Percentiles rank a stretch among this genome's conserved stretches.
Evolutionary conservation across 1,140 invertebrate genomes (phyloP).

Genomic region (Drosophila asahinai): DNA sequence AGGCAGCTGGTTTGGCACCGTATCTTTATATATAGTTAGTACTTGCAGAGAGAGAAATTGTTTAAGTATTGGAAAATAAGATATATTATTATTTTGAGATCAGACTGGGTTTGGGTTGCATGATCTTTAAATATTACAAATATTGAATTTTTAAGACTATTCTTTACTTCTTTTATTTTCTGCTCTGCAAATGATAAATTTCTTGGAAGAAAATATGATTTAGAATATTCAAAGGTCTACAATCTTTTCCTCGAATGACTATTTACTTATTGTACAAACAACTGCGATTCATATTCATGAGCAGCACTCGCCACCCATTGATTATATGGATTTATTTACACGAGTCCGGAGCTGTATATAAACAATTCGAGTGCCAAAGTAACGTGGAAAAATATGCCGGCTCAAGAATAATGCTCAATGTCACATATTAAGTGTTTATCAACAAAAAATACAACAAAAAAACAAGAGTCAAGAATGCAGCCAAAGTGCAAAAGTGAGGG

Average conservation of each 20-base stretch:
- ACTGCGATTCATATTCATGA: slow-evolving; percentile 66
- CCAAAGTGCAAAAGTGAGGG: slow-evolving; percentile 21
- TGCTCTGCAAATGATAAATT: neutral
- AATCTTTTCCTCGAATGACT: neutral
- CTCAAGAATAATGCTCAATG: slow-evolving; percentile 33
- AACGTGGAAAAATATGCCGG: slow-evolving; percentile 37
- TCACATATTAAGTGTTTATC: slow-evolving; percentile 59
- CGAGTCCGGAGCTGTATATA: slow-evolving; percentile 23
- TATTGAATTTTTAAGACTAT: too few species aligned
- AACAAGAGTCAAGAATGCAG: slow-evolving; percentile 60
- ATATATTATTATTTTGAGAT: too few species aligned
- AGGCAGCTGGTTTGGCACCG: slow-evolving; percentile 20
- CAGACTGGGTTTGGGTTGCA: too few species aligned
- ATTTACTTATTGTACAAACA: slow-evolving; percentile 7
- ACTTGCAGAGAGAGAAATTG: slow-evolving; percentile 5
- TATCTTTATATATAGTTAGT: slow-evolving; percentile 20
- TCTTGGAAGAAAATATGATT: slow-evolving; percentile 1
- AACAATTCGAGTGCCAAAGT: slow-evolving; percentile 49
- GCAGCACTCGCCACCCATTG: slow-evolving; percentile 35
- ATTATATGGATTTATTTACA: slow-evolving; percentile 61
- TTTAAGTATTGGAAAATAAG: too few species aligned
- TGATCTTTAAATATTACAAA: too few species aligned
- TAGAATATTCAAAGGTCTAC: neutral
- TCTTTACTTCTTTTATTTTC: neutral
- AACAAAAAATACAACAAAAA: slow-evolving; percentile 39